Percentiles rank a stretch among this genome's conserved stretches.
phyloP scores from a whole-genome alignment of 2,888 invertebrate species.

The Salpingus planirostris region DNA sequence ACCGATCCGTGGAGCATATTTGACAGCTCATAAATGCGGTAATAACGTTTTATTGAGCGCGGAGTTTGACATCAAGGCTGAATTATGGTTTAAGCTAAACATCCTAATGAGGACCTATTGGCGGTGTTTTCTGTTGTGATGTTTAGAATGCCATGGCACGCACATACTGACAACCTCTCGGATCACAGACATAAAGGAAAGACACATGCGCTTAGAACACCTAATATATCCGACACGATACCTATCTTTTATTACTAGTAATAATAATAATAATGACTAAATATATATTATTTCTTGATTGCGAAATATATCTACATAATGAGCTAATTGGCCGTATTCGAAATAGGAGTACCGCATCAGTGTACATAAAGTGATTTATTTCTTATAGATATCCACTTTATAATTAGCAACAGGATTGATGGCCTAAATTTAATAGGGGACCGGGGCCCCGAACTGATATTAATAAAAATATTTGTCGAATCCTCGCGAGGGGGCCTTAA shows the following conservation, averaged over 20 bases:
- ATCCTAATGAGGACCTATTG: constrained; percentile 34
- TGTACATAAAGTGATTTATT: constrained; percentile 13
- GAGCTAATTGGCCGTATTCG: constrained; percentile 12
- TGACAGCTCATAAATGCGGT: constrained; percentile 33
- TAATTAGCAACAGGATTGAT: constrained; percentile 9
- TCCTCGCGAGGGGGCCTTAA: neutral
- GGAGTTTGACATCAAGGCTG: constrained; percentile 31
- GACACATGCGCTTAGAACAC: constrained; percentile 19
- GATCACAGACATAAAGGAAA: constrained; percentile 13
- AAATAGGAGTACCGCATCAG: too few relatives aligned
- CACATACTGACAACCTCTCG: constrained; percentile 13
- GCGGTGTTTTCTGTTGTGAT: constrained; percentile 22
- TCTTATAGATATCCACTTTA: constrained; percentile 11
- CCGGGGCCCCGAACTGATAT: too few relatives aligned
- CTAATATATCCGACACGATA: too few relatives aligned
- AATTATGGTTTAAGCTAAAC: constrained; percentile 31
- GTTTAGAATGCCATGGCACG: constrained; percentile 22
- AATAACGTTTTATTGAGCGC: constrained; percentile 32
- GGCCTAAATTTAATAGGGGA: constrained; percentile 4
- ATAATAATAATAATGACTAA: too few relatives aligned
- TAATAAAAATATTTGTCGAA: constrained; percentile 5
- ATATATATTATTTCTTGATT: constrained; percentile 15
- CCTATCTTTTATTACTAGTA: too few relatives aligned
- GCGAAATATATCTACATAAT: constrained; percentile 16
- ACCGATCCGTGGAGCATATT: constrained; percentile 17